Evolutionary conservation across 2,113 vertebrate genomes (phyloP), one percentile per base, ranked within the genome.

Genomic region (Oryzias javanicus): DNA sequence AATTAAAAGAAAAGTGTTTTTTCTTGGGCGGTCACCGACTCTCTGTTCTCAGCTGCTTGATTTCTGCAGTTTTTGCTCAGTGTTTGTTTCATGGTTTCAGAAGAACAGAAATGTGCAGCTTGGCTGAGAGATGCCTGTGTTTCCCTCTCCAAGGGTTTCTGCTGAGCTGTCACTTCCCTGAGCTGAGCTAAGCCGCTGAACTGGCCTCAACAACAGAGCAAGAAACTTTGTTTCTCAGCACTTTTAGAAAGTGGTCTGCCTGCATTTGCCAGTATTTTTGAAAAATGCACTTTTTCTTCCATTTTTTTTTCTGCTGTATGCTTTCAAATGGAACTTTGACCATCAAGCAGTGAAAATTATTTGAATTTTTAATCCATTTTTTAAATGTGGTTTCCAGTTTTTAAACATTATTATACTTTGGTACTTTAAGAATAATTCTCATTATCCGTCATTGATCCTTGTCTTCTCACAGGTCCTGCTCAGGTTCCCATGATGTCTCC

Each of bases 401-500:
- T n/a, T n/a, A n/a, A n/a, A n/a, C n/a, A 7, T 1, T 35, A 7
- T 35, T 35, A 7, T 35, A 35, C 8, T 29, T 35, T 8, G 29
- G 6, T 7, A 35, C 29, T 35, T 35, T 35, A 35, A 8, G 29
- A 35, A 35, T 6, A 35, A 35, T 29, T 29, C 22, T 3, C 22
- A 22, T 22, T 49, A 27, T 35, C 64, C 25, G 35, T 52, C 29
- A 73, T 78, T 82, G 60, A 82, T 79, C 29, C 64, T n/a, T 10
- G 1, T 22, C 49, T 51, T 18, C 47, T 42, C 58, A 1, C 74
- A 99, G 97, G 97, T 89, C 97, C 97, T 82, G 97, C 97, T 86
- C 96, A 99, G 88, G 97, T 99, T 91, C 97, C 97, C 86, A 99
- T 99, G 97, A 96, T 99, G 96, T 99, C 97, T 88, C 96, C 97